phyloP scores from a whole-genome alignment of 2,113 vertebrate genomes.

The Enhydra lutris region DNA sequence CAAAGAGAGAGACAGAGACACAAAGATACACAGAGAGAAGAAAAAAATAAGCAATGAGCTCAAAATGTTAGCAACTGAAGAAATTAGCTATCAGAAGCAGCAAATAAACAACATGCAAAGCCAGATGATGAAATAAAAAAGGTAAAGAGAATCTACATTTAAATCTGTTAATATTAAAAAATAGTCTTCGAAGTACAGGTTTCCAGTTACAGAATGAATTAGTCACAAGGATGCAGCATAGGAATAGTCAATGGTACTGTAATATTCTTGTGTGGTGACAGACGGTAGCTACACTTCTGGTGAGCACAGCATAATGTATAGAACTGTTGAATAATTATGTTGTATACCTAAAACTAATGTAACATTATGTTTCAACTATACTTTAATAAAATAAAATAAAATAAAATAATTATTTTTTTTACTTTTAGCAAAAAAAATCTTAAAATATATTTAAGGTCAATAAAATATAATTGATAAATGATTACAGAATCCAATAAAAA shows the following conservation, averaged over 20 bases:
- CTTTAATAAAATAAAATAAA: background rate
- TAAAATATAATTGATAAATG: background rate
- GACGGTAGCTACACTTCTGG: background rate
- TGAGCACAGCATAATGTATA: background rate
- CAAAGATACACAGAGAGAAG: background rate
- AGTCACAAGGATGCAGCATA: background rate
- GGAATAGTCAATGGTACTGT: background rate
- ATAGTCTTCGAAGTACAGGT: background rate
- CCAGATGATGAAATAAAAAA: background rate
- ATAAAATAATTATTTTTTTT: background rate
- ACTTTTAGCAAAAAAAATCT: background rate
- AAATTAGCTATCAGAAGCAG: background rate
- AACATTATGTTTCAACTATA: background rate
- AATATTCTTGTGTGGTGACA: background rate
- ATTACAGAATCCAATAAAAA: background rate
- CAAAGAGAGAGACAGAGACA: background rate
- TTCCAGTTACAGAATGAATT: background rate
- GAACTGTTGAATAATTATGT: background rate
- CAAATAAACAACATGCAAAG: background rate
- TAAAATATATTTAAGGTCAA: background rate
- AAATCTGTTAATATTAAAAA: background rate
- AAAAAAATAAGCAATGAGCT: background rate
- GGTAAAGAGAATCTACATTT: background rate
- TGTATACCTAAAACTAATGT: background rate
- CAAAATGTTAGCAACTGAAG: background rate